Evolutionary conservation across 2,888 invertebrate species (phyloP).

Genomic region (Megamerina dolium): DNA sequence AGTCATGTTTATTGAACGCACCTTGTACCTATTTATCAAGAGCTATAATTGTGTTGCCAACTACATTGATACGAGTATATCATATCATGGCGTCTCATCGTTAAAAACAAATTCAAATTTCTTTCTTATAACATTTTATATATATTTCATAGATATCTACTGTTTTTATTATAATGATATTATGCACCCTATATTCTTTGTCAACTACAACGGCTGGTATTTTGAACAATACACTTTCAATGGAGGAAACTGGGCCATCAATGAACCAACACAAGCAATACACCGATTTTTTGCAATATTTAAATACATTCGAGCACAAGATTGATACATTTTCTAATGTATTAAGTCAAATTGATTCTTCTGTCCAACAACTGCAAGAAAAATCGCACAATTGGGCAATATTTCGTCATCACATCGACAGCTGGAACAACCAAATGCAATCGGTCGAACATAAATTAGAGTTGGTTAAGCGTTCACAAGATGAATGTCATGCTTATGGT

Average conservation of each 20-base stretch:
- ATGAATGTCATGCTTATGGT: constrained; percentile 26
- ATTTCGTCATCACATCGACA: constrained; percentile 52
- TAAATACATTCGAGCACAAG: constrained; percentile 45
- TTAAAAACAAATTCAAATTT: no score
- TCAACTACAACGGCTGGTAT: background rate
- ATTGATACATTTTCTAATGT: constrained; percentile 44
- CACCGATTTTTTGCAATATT: no score
- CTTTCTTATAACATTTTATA: no score
- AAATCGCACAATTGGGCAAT: constrained; percentile 54
- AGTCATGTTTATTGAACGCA: no score
- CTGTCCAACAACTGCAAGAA: constrained; percentile 51
- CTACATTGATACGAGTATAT: no score
- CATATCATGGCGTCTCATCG: no score
- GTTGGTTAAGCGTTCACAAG: constrained; percentile 47
- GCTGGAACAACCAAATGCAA: constrained; percentile 54
- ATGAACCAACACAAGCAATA: no score
- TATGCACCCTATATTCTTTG: background rate
- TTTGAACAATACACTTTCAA: no score
- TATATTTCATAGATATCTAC: background rate
- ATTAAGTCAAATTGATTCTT: constrained; percentile 49
- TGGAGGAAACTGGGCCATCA: no score
- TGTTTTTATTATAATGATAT: background rate
- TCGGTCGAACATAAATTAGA: constrained; percentile 52
- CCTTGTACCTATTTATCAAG: no score
- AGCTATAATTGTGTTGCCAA: no score